phyloP scores from a whole-genome alignment of 1,140 invertebrate genomes.

The Drosophila erecta region DNA sequence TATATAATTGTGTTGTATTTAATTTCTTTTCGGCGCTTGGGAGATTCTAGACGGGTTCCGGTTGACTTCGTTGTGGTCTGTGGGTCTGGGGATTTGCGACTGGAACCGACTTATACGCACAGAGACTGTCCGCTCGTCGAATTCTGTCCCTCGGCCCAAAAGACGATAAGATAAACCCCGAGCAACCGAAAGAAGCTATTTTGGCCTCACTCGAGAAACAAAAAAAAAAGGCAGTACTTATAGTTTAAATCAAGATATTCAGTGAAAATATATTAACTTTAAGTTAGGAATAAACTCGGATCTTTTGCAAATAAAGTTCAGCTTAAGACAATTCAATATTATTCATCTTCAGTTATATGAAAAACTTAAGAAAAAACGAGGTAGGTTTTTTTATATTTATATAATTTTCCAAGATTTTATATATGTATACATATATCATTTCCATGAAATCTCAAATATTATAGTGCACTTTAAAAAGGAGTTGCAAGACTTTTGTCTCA shows the following conservation, averaged over 20 bases:
- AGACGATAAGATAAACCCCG: slow-evolving; percentile 39
- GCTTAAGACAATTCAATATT: no score
- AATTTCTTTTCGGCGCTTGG: slow-evolving; percentile 9
- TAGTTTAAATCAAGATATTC: not conserved
- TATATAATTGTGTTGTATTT: slow-evolving; percentile 21
- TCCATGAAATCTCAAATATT: no score
- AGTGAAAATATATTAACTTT: not conserved
- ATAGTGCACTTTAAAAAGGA: no score
- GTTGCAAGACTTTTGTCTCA: no score
- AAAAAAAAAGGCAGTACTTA: not conserved
- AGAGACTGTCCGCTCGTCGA: slow-evolving; percentile 17
- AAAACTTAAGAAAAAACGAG: no score
- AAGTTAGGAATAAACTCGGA: not conserved
- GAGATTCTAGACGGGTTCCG: slow-evolving; percentile 31
- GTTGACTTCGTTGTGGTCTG: slow-evolving; percentile 20
- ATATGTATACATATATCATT: no score
- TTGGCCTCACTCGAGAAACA: slow-evolving; percentile 4
- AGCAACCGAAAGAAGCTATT: slow-evolving; percentile 10
- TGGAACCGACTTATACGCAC: slow-evolving; percentile 18
- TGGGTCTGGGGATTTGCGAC: slow-evolving; percentile 23
- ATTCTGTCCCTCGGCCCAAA: not conserved
- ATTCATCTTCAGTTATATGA: no score
- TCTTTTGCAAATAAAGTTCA: not conserved
- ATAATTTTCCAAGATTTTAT: no score
- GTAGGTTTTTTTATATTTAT: no score